Base-by-base conservation (phyloP, 2,113 vertebrate genomes). In the Myotis yumanensis region DNA sequence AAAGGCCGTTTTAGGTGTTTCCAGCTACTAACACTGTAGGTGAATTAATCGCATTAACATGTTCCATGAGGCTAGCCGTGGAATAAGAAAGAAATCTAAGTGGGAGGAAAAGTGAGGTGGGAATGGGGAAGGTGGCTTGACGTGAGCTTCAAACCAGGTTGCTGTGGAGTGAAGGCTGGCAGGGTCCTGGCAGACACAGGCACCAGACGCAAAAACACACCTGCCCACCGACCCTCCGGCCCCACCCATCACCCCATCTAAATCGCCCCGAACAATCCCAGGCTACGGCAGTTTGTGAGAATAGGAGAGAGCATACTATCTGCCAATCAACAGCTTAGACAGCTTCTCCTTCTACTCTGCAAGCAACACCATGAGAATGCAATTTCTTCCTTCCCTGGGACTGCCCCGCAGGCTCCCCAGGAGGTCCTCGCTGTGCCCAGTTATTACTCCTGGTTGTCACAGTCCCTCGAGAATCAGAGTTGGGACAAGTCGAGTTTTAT, bases 401-500 rank as follows among this genome's bases (percentile, higher is more conserved):
- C 64, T 46, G 48, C 23, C 0, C 57, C 20, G 23, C 32, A 15
- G 73, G 28, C 5, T 46, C 11, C 46, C 43, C 23, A 11, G 4
- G 43, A 20, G 79, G 11, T 46, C 62, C 37, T 4, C 3, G 4
- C 2, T 18, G 30, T 1, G 5, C 66, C 52, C 17, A 14, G 12
- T 12, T 7, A 54, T 9, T 20, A 48, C 14, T 57, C 59, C 48
- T 16, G n/a, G 79, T 37, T 28, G 17, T 54, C 77, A 46, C 8
- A 23, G 35, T 18, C 52, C 28, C 30, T 52, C 0, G 9, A 28
- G 59, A 72, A 71, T 15, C 30, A 18, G 25, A 23, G 54, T 3
- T 11, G 43, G n/a, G 22, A 80, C 35, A 43, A 0, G 11, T 0
- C 1, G 0, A 4, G 48, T 3, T 81, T 77, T 0, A 6, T 17